Conservation (phyloP, 2,888 invertebrate species). For the Nineta flava region DNA sequence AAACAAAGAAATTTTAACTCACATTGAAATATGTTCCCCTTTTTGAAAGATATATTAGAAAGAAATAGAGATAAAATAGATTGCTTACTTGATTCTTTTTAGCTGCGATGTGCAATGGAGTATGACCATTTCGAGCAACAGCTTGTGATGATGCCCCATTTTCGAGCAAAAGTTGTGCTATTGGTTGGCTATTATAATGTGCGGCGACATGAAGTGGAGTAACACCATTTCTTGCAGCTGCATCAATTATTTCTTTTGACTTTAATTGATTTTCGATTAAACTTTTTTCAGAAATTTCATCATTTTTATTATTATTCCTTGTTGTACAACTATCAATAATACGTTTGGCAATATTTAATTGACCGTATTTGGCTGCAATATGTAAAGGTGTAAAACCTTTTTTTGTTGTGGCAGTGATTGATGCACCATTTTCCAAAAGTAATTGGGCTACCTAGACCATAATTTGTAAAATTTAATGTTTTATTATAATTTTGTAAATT, state of each 20-base stretch:
- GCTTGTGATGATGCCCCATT: conserved; percentile 89
- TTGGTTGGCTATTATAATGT: conserved; percentile 88
- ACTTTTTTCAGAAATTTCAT: neutral
- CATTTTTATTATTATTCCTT: conserved; percentile 11
- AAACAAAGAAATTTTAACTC: conserved; percentile 5
- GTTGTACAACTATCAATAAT: conserved; percentile 77
- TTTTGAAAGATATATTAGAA: no score
- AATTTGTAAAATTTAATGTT: conserved; percentile 1
- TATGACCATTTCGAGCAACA: conserved; percentile 94
- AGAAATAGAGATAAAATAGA: no score
- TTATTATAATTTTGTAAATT: no score
- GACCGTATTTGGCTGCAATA: conserved; percentile 95
- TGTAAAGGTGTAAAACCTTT: conserved; percentile 96
- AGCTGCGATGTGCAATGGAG: conserved; percentile 93
- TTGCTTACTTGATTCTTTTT: conserved; percentile 73
- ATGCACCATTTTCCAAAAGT: conserved; percentile 80
- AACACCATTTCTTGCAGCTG: conserved; percentile 86
- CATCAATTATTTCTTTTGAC: conserved; percentile 42
- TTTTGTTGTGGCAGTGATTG: conserved; percentile 81
- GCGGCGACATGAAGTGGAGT: conserved; percentile 94
- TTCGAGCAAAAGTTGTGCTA: conserved; percentile 77
- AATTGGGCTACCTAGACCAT: conserved; percentile 58
- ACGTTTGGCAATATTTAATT: conserved; percentile 72
- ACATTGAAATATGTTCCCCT: neutral
- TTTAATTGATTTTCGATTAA: neutral